Base-by-base conservation (phyloP, 2,797 vertebrate species). In the Myotis pilosus region DNA sequence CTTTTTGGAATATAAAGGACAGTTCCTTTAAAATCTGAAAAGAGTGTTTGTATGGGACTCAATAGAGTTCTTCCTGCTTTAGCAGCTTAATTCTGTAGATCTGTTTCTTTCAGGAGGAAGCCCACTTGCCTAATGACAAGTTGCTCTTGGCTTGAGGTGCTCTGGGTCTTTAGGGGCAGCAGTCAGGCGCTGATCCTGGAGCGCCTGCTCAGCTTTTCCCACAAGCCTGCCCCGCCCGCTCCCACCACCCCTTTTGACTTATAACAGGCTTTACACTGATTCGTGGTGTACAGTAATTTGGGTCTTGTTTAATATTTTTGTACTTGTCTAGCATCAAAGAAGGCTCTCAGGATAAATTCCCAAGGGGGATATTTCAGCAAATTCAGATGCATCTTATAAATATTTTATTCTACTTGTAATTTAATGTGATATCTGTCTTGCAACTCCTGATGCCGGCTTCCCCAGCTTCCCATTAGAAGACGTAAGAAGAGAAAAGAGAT, bases 331-430 rank as follows among this genome's bases (percentile, higher is more conserved):
- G 49, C 86, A 92, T 94, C 64, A 93, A 83, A 83, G 64, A 36
- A 23, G 15, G 1, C 28, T 64, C 11, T 75, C 33, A 75, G 71
- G 28, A 82, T 87, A 12, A 93, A 71, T 90, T 90, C 66, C 57
- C 74, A 85, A 85, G 22, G 49, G 20, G 23, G 9, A 55, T 69
- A 83, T 82, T 91, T 88, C 71, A 78, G n/a, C 57, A 90, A 82
- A 95, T 93, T 96, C 60, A 95, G 90, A 85, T 76, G 19, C 9
- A 78, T 16, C 28, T 93, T 84, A 82, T 91, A 92, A 82, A 95
- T 94, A 93, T 86, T 96, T 94, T 82, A 95, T 94, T 89, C 9
- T 91, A 33, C 36, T 90, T 88, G 25, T 75, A 64, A 88, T 68
- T 95, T 80, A 88, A 81, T 75, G 15, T 96, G 81, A 60, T 81